A percentile compares a stretch with the other conserved stretches of the same genome.
Evolutionary conservation across 2,888 invertebrate genomes (phyloP).

Genomic region (Myathropa florea): DNA sequence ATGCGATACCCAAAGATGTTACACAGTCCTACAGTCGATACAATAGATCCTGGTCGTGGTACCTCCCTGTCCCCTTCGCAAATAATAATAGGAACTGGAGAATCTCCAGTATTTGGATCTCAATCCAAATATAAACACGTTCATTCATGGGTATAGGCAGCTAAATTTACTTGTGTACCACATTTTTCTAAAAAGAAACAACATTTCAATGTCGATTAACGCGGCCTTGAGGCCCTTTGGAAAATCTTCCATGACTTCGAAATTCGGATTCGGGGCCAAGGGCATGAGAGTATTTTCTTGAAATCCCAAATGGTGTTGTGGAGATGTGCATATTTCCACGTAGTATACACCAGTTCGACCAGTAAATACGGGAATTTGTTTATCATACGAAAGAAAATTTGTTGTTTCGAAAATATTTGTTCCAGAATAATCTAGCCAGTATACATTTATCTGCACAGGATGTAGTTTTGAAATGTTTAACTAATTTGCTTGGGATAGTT

Average conservation of each 20-base stretch:
- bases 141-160: not conserved
- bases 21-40: not conserved
- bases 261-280: not conserved
- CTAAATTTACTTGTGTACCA: not conserved
- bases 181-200: not conserved
- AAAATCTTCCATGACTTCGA: conserved; percentile 20
- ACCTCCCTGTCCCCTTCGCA: too few species aligned
- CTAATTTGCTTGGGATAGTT: too few species aligned
- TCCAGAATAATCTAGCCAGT: not conserved
- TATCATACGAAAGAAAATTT: not conserved
- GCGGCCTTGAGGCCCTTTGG: conserved; percentile 4
- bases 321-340: too few species aligned
- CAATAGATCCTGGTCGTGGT: too few species aligned
- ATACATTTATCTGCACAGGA: not conserved
- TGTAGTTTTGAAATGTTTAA: too few species aligned
- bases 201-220: not conserved
- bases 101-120: not conserved
- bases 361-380: too few species aligned
- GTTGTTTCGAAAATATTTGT: too few species aligned
- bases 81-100: not conserved
- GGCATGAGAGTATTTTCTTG: too few species aligned
- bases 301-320: too few species aligned
- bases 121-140: not conserved
- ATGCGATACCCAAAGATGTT: not conserved
- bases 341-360: not conserved